phyloP scores from a whole-genome alignment of 2,888 invertebrate genomes.

The Oxycera nigricornis region DNA sequence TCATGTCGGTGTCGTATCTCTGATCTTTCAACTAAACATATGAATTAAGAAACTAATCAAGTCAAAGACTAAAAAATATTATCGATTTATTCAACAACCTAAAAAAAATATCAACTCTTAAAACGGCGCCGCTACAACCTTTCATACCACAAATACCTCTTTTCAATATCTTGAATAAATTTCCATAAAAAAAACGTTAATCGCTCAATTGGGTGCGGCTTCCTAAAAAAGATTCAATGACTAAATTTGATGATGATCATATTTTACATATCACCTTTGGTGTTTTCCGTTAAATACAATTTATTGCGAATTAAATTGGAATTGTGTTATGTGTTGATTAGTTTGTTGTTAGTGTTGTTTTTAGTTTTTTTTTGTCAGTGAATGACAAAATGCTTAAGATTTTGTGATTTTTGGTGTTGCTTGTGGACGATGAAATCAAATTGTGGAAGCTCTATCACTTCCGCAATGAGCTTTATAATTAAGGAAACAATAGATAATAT shows the following conservation, averaged over 20 bases:
- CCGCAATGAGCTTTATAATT: too few species aligned
- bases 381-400: background rate
- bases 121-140: too few species aligned
- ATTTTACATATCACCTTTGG: constrained; percentile 23
- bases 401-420: background rate
- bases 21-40: too few species aligned
- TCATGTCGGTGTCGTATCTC: too few species aligned
- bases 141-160: too few species aligned
- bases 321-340: constrained; percentile 13
- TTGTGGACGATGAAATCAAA: background rate
- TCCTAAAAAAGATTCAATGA: background rate
- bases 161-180: background rate
- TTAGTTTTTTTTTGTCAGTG: too few species aligned
- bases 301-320: constrained; percentile 31
- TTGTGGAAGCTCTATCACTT: background rate
- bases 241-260: constrained; percentile 20
- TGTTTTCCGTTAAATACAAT: constrained; percentile 33
- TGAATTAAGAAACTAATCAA: too few species aligned
- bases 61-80: too few species aligned
- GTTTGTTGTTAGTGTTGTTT: background rate
- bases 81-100: too few species aligned
- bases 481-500: too few species aligned
- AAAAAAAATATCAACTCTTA: too few species aligned
- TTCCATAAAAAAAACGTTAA: background rate
- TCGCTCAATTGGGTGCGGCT: constrained; percentile 5